Conservation (phyloP, 2,888 invertebrate species). For the Augochlorella aurata region DNA sequence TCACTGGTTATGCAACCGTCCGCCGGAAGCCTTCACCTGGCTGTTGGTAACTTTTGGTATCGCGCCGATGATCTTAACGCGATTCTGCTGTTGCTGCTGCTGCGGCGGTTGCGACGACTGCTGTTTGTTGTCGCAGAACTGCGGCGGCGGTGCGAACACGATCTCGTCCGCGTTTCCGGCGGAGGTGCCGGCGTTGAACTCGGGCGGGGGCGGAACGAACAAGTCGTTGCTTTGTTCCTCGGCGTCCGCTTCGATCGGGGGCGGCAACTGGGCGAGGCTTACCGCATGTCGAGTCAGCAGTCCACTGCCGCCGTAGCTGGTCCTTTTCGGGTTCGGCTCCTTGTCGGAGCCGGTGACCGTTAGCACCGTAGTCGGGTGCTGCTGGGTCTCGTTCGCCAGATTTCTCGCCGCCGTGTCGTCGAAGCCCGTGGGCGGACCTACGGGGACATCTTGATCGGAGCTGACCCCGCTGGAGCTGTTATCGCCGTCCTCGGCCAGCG, state of each 20-base stretch:
- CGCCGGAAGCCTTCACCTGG: conserved; percentile 81
- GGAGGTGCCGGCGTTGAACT: conserved; percentile 83
- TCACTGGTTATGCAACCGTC: conserved; percentile 83
- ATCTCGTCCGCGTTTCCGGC: conserved; percentile 83
- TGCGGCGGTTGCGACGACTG: conserved; percentile 73
- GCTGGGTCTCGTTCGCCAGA: conserved; percentile 73
- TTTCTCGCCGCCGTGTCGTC: conserved; percentile 80
- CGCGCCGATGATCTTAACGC: conserved; percentile 92
- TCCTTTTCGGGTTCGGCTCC: conserved; percentile 74
- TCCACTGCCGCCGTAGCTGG: conserved; percentile 78
- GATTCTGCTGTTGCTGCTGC: conserved; percentile 78
- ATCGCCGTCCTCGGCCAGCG: conserved; percentile 88
- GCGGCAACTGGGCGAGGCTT: conserved; percentile 90
- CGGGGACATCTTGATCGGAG: conserved; percentile 90
- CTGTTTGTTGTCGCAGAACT: conserved; percentile 90
- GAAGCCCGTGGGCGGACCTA: conserved; percentile 83
- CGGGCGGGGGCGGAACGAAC: conserved; percentile 85
- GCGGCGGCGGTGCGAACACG: conserved; percentile 93
- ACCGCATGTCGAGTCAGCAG: conserved; percentile 87
- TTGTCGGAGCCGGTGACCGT: conserved; percentile 75
- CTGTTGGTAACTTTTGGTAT: conserved; percentile 86
- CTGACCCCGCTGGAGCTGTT: conserved; percentile 95
- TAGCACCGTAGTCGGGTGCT: conserved; percentile 68
- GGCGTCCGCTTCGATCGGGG: conserved; percentile 88
- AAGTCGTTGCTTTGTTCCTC: conserved; percentile 86